Conservation (phyloP, 2,888 invertebrate genomes). For the Alloscopus bannaensis region DNA sequence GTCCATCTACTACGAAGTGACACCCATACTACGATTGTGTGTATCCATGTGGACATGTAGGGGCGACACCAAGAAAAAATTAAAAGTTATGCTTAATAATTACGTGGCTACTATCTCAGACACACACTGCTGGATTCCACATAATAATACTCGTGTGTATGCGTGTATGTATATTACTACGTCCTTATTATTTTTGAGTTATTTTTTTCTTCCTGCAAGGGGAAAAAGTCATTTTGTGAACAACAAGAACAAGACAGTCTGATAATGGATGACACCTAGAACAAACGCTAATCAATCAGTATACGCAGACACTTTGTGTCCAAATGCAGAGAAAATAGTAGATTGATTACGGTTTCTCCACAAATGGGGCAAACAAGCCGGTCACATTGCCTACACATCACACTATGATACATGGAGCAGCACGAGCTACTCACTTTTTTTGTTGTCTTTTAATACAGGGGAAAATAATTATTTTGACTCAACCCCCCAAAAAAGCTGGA, state of each 20-base stretch:
- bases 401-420: too few relatives aligned
- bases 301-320: constrained; percentile 38
- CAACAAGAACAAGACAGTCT: constrained; percentile 41
- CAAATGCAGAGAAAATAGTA: constrained; percentile 9
- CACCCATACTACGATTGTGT: constrained; percentile 8
- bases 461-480: too few relatives aligned
- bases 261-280: constrained; percentile 59
- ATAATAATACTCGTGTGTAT: background rate
- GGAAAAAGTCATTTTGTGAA: constrained; percentile 34
- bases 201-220: background rate
- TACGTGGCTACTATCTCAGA: background rate
- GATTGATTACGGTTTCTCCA: constrained; percentile 17
- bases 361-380: too few relatives aligned
- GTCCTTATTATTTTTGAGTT: too few relatives aligned
- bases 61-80: constrained; percentile 28
- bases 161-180: background rate
- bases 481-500: too few relatives aligned
- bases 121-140: constrained; percentile 55
- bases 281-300: constrained; percentile 60
- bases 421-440: too few relatives aligned
- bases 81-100: constrained; percentile 32
- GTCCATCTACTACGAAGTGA: too few relatives aligned
- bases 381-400: too few relatives aligned
- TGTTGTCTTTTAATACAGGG: too few relatives aligned
- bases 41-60: background rate